phyloP scores from a whole-genome alignment of 2,797 vertebrate genomes.

The Ambastaia sidthimunki region DNA sequence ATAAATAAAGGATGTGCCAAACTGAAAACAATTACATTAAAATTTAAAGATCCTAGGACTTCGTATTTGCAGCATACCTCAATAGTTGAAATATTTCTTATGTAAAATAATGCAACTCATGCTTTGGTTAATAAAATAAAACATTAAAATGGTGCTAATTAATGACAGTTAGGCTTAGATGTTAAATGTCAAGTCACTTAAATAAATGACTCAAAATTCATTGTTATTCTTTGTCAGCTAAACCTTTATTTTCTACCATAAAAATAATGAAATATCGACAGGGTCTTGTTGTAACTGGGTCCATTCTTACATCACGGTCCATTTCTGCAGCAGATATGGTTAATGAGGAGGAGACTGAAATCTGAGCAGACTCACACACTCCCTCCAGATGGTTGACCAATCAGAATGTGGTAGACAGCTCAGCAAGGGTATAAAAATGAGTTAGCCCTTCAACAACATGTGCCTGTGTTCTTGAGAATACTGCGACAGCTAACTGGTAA shows the following conservation, averaged over 20 bases:
- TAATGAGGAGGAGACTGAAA: conserved; percentile 70
- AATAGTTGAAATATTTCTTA: not conserved
- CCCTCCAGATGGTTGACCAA: conserved; percentile 69
- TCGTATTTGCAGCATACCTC: not conserved
- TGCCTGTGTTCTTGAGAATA: conserved; percentile 62
- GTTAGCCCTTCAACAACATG: conserved; percentile 51
- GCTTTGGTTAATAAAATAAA: not conserved
- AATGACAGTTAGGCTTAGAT: not conserved
- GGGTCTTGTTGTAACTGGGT: not conserved
- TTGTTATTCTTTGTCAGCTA: not conserved
- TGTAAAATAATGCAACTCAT: not conserved
- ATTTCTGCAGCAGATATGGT: conserved; percentile 65
- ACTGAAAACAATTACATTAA: not conserved
- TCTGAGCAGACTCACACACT: conserved; percentile 72
- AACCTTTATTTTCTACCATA: not conserved
- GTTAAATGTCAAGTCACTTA: not conserved
- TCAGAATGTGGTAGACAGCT: conserved; percentile 62
- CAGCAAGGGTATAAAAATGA: conserved; percentile 71
- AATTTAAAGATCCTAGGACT: no score
- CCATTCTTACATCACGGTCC: conserved; percentile 67
- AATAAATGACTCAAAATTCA: not conserved
- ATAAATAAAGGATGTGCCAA: not conserved
- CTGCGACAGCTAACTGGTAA: conserved; percentile 43
- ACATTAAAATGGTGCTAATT: not conserved
- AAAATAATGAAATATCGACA: not conserved